Evolutionary conservation across 2,797 vertebrate genomes (phyloP).

Genomic region (Choloepus didactylus): DNA sequence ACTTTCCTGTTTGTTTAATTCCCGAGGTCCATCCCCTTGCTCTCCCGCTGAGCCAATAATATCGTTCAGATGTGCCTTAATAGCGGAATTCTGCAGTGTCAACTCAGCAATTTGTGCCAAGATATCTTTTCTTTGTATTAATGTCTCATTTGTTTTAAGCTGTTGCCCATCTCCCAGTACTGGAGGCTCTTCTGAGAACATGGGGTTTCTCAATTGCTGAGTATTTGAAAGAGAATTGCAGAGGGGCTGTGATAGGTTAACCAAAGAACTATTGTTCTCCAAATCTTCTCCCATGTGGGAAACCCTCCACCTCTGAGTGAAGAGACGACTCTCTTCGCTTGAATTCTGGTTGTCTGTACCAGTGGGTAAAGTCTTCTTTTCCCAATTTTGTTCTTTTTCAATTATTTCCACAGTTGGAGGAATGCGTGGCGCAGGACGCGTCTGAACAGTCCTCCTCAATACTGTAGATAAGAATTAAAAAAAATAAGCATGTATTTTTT

Average conservation of each 20-base stretch:
- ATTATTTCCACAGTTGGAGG: slow-evolving; percentile 75
- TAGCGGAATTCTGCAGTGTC: slow-evolving; percentile 90
- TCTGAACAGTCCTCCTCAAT: slow-evolving; percentile 77
- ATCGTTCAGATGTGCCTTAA: slow-evolving; percentile 90
- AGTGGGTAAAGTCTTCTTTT: slow-evolving; percentile 72
- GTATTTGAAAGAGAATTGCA: slow-evolving; percentile 48
- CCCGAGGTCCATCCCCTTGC: slow-evolving; percentile 71
- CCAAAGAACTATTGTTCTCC: slow-evolving; percentile 77
- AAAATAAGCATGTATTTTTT: neutral
- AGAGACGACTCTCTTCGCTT: slow-evolving; percentile 72
- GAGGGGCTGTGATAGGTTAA: slow-evolving; percentile 77
- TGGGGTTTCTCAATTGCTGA: neutral
- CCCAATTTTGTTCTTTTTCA: slow-evolving; percentile 77
- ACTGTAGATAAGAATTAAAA: slow-evolving; percentile 64
- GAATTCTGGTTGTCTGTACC: slow-evolving; percentile 71
- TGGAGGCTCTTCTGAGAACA: slow-evolving; percentile 37
- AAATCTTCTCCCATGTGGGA: slow-evolving; percentile 81
- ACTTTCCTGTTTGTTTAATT: slow-evolving; percentile 50
- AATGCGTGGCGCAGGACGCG: slow-evolving; percentile 76
- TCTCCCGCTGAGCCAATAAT: slow-evolving; percentile 76
- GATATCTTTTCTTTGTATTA: slow-evolving; percentile 85
- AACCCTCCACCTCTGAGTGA: slow-evolving; percentile 76
- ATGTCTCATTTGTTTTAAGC: slow-evolving; percentile 45
- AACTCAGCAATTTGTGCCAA: slow-evolving; percentile 91
- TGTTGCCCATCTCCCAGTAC: slow-evolving; percentile 61